Evolutionary conservation across 2,797 vertebrate genomes (phyloP).

Genomic region (Artibeus lituratus): DNA sequence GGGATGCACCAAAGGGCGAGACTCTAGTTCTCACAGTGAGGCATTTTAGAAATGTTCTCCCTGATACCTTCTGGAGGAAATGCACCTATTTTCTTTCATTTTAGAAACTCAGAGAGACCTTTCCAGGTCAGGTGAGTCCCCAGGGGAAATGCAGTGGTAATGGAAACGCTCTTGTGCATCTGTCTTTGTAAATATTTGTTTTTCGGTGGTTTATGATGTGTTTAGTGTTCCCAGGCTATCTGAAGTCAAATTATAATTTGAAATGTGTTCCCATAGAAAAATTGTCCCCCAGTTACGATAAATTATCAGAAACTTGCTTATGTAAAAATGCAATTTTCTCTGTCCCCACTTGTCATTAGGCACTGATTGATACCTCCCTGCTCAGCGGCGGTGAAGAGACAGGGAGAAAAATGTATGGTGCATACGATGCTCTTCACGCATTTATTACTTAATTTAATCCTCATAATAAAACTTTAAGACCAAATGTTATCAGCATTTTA

Average conservation of each 20-base stretch:
- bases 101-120: slow-evolving; percentile 46
- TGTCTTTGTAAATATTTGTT: slow-evolving; percentile 72
- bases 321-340: slow-evolving; percentile 55
- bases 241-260: slow-evolving; percentile 68
- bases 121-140: slow-evolving; percentile 61
- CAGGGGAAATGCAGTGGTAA: slow-evolving; percentile 48
- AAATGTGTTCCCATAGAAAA: slow-evolving; percentile 58
- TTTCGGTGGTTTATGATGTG: slow-evolving; percentile 54
- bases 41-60: slow-evolving; percentile 5
- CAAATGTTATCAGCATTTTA: not conserved
- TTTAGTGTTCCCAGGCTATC: slow-evolving; percentile 63
- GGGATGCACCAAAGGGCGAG: not conserved
- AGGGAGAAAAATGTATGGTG: not conserved
- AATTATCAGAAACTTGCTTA: slow-evolving; percentile 65
- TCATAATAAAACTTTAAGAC: not conserved
- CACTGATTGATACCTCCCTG: slow-evolving; percentile 18
- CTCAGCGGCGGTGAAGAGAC: not conserved
- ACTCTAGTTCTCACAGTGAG: not conserved
- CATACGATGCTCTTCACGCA: not conserved
- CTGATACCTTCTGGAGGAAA: slow-evolving; percentile 47
- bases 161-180: slow-evolving; percentile 40
- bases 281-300: slow-evolving; percentile 59
- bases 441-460: not conserved
- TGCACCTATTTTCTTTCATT: slow-evolving; percentile 51
- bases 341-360: slow-evolving; percentile 20